These are phyloP conservation scores for Teleiodes luculella DNA, from an alignment of 2,888 invertebrate genomes.

Conservation along the genomic window DNA sequence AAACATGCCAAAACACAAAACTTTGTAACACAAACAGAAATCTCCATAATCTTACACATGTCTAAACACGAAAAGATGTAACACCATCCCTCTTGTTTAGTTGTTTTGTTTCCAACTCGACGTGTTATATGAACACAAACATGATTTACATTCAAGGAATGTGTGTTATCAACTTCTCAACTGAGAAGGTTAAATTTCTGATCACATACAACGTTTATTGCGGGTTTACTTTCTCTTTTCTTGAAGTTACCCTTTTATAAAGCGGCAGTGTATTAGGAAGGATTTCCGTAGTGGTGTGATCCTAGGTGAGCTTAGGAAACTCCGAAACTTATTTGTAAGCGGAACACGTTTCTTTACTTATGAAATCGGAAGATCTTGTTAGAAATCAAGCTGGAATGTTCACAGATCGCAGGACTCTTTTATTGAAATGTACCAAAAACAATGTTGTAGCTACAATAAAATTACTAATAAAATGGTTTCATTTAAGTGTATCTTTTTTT, in stretches of 20 bases:
- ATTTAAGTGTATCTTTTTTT: too few relatives aligned
- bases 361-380: background rate
- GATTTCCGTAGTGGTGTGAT: background rate
- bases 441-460: too few relatives aligned
- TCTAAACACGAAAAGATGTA: background rate
- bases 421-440: background rate
- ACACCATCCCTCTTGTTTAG: background rate
- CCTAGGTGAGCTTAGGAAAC: background rate
- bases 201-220: background rate
- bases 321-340: background rate
- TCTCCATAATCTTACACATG: background rate
- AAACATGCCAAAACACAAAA: too few relatives aligned
- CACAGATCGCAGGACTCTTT: background rate
- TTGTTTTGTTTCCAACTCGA: background rate
- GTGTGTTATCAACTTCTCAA: slow-evolving; percentile 30
- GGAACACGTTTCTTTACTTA: background rate
- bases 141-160: background rate
- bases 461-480: too few relatives aligned
- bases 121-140: background rate
- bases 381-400: background rate
- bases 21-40: background rate
- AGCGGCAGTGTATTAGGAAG: background rate
- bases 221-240: background rate
- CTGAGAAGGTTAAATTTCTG: background rate
- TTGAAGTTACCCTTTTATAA: background rate